phyloP scores from a whole-genome alignment of 1,140 invertebrate genomes.

The Whitmania pigra region DNA sequence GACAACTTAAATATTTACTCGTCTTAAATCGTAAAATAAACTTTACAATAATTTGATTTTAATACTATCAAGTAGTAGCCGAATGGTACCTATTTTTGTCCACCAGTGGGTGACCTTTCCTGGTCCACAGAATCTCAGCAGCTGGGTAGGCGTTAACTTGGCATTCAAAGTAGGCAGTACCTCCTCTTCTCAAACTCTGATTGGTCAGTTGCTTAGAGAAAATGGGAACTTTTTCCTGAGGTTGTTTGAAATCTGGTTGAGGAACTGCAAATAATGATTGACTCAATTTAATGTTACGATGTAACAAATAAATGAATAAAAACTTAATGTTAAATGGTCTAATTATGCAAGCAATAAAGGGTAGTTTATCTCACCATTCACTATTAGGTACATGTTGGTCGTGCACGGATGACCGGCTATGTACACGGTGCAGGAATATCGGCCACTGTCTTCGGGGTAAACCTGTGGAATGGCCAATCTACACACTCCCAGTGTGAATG shows the following conservation, averaged over 20 bases:
- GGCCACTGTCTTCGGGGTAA: slow-evolving; percentile 82
- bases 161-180: slow-evolving; percentile 40
- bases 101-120: slow-evolving; percentile 35
- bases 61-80: background rate
- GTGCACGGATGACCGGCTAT: slow-evolving; percentile 70
- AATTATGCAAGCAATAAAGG: background rate
- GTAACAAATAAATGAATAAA: too few relatives aligned
- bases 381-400: slow-evolving; percentile 32
- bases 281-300: background rate
- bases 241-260: slow-evolving; percentile 15
- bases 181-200: slow-evolving; percentile 42
- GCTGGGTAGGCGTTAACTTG: slow-evolving; percentile 43
- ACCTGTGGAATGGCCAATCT: slow-evolving; percentile 82
- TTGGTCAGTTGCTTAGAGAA: slow-evolving; percentile 19
- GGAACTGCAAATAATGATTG: background rate
- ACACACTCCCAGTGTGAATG: slow-evolving; percentile 31
- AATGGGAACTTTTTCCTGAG: slow-evolving; percentile 19
- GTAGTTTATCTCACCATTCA: slow-evolving; percentile 31
- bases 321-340: too few relatives aligned
- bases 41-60: background rate
- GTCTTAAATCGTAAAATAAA: too few relatives aligned
- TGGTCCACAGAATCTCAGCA: slow-evolving; percentile 43
- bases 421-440: slow-evolving; percentile 78
- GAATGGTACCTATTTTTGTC: slow-evolving; percentile 25
- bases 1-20: background rate